Evolutionary conservation across 2,888 invertebrate species (phyloP).

Genomic region (Calephelis perditalis): DNA sequence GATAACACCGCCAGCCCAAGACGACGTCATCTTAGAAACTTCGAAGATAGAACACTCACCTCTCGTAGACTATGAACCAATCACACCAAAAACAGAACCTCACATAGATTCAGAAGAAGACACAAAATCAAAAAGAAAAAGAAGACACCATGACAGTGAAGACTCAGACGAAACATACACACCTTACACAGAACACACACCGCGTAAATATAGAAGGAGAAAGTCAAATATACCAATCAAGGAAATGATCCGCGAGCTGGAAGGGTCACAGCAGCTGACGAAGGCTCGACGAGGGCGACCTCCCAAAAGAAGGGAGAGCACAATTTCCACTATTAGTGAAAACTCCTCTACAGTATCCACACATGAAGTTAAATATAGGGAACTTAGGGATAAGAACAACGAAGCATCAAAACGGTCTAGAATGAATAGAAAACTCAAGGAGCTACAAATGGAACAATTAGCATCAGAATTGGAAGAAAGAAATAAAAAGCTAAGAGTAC

Average conservation of each 20-base stretch:
- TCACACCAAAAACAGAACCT: slow-evolving; percentile 65
- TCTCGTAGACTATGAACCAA: slow-evolving; percentile 53
- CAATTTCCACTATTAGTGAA: slow-evolving; percentile 62
- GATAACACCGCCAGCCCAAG: slow-evolving; percentile 19
- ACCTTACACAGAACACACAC: slow-evolving; percentile 50
- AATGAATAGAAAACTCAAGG: slow-evolving; percentile 82
- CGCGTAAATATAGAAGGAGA: slow-evolving; percentile 53
- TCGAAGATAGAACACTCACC: slow-evolving; percentile 42
- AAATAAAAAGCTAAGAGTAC: slow-evolving; percentile 81
- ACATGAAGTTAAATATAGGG: slow-evolving; percentile 79
- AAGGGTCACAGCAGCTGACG: slow-evolving; percentile 56
- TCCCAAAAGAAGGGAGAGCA: slow-evolving; percentile 71
- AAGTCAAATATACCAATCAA: slow-evolving; percentile 61
- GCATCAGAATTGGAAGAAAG: slow-evolving; percentile 78
- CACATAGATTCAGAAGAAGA: slow-evolving; percentile 64
- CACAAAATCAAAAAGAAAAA: slow-evolving; percentile 42
- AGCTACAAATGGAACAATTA: slow-evolving; percentile 71
- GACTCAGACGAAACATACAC: slow-evolving; percentile 68
- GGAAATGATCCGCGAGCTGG: slow-evolving; percentile 62
- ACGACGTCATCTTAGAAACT: slow-evolving; percentile 34
- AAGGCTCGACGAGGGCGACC: slow-evolving; percentile 74
- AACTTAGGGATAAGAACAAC: slow-evolving; percentile 86
- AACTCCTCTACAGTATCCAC: slow-evolving; percentile 58
- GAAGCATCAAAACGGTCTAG: slow-evolving; percentile 87
- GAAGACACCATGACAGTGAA: slow-evolving; percentile 51